Evolutionary conservation across 2,888 invertebrate genomes (phyloP), one percentile per base, ranked within the genome.

Genomic region (Melipona bicolor): DNA sequence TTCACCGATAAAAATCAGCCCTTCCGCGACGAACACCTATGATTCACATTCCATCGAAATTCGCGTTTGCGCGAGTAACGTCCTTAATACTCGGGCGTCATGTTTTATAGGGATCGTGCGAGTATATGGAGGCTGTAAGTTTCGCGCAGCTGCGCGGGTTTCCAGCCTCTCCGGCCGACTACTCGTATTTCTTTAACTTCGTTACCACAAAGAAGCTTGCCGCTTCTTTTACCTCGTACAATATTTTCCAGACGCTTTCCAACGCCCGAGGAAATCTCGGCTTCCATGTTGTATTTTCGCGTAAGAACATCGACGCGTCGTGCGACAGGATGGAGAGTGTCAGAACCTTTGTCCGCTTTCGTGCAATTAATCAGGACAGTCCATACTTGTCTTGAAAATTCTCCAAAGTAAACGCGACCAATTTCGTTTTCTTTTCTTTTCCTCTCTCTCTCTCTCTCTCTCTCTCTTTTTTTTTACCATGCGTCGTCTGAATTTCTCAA

Each of bases 151-250:
- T 43, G 71, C n/a, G 50, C 52, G n/a, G 50, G 27, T 69, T 43
- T 32, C 24, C 49, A 43, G 21, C 67, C 64, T 59, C 32, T 50
- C 1, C 71, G 65, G 50, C 62, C 64, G 62, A 65, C 75, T 71
- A 67, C 75, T 76, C 81, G 83, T 81, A 83, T 83, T 77, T 83
- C 76, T 83, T 62, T 76, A 83, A 81, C 83, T 83, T 81, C 72
- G 76, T 83, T 76, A 83, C 83, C 81, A 32, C 81, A 74, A 74
- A 82, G 80, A 74, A 81, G 69, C 73, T 36, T 24, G 52, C 43
- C 24, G 50, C 62, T 74, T 72, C 62, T 76, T 76, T 62, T n/a
- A 19, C 64, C 67, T 72, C 68, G 71, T 76, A 72, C 81, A 68
- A 76, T 81, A 81, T 83, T 83, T 83, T 50, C 81, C 68, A 67